A percentile compares a stretch with the other conserved stretches of the same genome.
These are phyloP conservation scores for Augochlorella aurata DNA, from an alignment of 2,888 invertebrate genomes.

Conservation along the genomic window DNA sequence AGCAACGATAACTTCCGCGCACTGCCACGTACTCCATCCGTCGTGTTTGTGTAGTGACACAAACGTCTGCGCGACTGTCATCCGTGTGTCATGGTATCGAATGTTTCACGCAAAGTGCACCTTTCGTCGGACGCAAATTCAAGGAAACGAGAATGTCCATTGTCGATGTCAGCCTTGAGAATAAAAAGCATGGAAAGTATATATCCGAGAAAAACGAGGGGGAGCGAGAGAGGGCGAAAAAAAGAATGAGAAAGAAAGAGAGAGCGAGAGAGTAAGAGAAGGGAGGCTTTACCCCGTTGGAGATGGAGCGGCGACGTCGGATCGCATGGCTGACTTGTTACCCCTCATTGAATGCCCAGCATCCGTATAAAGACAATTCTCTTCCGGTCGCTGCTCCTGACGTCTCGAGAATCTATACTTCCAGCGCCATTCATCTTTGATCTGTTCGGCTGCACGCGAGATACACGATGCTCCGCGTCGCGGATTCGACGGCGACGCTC, in stretches of 20 bases:
- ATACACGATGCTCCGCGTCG: conserved; percentile 36
- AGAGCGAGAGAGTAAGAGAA: background rate
- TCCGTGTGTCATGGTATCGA: conserved; percentile 10
- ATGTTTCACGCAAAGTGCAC: conserved; percentile 29
- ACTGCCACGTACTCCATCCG: background rate
- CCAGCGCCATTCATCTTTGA: conserved; percentile 56
- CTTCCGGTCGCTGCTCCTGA: conserved; percentile 50
- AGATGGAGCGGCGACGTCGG: conserved; percentile 30
- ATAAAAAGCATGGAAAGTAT: conserved; percentile 20
- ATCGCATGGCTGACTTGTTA: conserved; percentile 50
- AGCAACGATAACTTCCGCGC: conserved; percentile 3
- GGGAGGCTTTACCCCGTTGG: conserved; percentile 10
- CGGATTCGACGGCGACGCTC: conserved; percentile 24
- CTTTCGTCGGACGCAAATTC: conserved; percentile 12
- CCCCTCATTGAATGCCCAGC: conserved; percentile 60
- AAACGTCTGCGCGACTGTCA: background rate
- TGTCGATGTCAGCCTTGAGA: conserved; percentile 17
- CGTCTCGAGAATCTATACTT: conserved; percentile 54
- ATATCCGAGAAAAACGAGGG: conserved; percentile 9
- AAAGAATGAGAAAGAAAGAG: background rate
- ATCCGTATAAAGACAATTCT: conserved; percentile 59
- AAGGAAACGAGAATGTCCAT: conserved; percentile 17
- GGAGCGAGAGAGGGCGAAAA: background rate
- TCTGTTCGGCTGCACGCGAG: conserved; percentile 52
- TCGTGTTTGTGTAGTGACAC: background rate